Percentiles rank a stretch among this genome's conserved stretches.
phyloP scores from a whole-genome alignment of 2,888 invertebrate species.

The Tupiocoris notatus region DNA sequence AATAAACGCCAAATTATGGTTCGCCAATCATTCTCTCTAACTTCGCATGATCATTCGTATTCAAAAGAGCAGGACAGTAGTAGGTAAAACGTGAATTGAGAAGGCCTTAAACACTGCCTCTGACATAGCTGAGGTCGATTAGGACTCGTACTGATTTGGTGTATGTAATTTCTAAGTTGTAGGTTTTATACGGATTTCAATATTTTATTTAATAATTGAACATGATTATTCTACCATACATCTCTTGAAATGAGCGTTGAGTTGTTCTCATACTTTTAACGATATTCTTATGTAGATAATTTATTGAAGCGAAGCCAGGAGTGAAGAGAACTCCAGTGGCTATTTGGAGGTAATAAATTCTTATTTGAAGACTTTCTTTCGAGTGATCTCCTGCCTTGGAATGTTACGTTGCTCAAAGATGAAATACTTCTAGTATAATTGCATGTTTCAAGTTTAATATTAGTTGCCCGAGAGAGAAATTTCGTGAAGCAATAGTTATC shows the following conservation, averaged over 20 bases:
- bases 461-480: too few relatives aligned
- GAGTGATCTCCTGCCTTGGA: too few relatives aligned
- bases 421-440: too few relatives aligned
- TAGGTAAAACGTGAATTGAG: neutral
- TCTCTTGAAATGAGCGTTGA: neutral
- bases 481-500: too few relatives aligned
- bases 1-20: too few relatives aligned
- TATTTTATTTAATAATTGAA: neutral
- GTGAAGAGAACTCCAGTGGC: neutral
- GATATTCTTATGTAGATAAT: neutral
- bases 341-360: neutral
- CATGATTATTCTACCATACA: neutral
- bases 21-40: too few relatives aligned
- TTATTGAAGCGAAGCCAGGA: neutral
- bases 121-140: neutral
- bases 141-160: neutral
- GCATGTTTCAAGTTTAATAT: too few relatives aligned
- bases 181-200: neutral
- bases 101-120: slow-evolving; percentile 16
- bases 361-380: too few relatives aligned
- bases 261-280: neutral
- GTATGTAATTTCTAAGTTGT: neutral
- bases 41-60: too few relatives aligned
- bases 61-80: too few relatives aligned
- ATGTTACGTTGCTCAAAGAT: too few relatives aligned